Evolutionary conservation across 2,797 vertebrate genomes (phyloP).

Genomic region (Dendrocincla fuliginosa): DNA sequence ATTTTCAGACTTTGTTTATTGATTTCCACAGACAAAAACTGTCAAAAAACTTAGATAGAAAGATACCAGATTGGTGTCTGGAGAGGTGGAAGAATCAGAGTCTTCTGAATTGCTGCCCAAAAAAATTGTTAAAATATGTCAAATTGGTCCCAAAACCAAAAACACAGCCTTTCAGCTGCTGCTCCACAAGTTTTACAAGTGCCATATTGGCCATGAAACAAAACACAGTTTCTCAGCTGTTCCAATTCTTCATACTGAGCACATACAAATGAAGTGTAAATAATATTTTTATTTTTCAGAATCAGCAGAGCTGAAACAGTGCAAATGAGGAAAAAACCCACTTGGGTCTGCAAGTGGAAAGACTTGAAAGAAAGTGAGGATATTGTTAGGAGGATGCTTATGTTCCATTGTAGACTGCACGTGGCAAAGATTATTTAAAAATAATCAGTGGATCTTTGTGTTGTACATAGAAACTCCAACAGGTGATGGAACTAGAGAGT

Average conservation of each 20-base stretch:
- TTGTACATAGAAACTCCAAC: not conserved
- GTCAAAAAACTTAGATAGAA: conserved; percentile 54
- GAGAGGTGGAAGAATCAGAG: not conserved
- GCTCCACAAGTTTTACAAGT: conserved; percentile 12
- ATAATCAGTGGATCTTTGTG: not conserved
- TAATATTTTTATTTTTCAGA: conserved; percentile 29
- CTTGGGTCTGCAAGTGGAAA: not conserved
- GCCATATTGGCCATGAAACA: conserved; percentile 51
- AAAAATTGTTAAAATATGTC: conserved; percentile 58
- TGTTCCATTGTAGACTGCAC: not conserved
- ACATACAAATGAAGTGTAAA: conserved; percentile 26
- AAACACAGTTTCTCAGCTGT: conserved; percentile 32
- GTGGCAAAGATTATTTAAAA: not conserved
- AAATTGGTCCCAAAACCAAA: conserved; percentile 45
- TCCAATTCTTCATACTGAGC: not conserved
- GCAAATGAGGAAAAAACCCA: not conserved
- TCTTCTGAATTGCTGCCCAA: conserved; percentile 60
- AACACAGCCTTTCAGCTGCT: conserved; percentile 56
- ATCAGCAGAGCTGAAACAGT: not conserved
- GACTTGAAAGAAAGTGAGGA: not conserved
- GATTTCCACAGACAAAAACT: conserved; percentile 57
- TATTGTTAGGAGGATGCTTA: not conserved
- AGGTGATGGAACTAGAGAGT: not conserved
- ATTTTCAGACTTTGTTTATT: conserved; percentile 65
- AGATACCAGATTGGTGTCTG: conserved; percentile 57